Conservation (phyloP, 2,888 invertebrate species). For the Xylota segnis region DNA sequence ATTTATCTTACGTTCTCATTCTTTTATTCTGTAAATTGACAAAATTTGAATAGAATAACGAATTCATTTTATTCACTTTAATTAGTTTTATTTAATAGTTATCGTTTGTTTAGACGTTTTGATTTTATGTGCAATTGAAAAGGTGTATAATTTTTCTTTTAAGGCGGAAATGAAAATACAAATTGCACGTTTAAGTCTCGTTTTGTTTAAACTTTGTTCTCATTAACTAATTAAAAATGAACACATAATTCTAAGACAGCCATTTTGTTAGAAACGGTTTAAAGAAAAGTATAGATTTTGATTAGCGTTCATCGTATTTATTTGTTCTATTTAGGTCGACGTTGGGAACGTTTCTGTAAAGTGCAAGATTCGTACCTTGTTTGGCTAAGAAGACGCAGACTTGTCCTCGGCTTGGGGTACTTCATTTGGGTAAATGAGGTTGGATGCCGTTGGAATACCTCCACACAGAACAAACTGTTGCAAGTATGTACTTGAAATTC, state of each 20-base stretch:
- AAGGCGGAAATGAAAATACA: constrained; percentile 30
- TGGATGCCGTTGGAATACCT: too few species aligned
- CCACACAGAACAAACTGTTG: too few species aligned
- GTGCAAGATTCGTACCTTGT: too few species aligned
- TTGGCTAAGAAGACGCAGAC: too few species aligned
- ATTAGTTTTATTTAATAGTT: constrained; percentile 12
- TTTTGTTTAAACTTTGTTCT: constrained; percentile 35
- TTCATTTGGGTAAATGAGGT: too few species aligned
- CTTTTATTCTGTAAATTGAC: constrained; percentile 33
- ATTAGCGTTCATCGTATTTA: constrained; percentile 19
- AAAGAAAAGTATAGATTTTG: constrained; percentile 26
- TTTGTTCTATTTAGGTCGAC: neutral
- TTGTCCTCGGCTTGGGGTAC: too few species aligned
- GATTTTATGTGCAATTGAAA: constrained; percentile 34
- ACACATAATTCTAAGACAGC: constrained; percentile 60
- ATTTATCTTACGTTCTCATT: constrained; percentile 4
- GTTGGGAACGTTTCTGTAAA: constrained; percentile 2
- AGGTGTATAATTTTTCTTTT: neutral
- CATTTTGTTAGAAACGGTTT: constrained; percentile 37
- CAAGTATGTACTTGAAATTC: too few species aligned
- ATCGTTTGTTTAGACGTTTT: neutral
- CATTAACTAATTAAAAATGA: constrained; percentile 47
- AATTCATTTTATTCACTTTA: constrained; percentile 4
- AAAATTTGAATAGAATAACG: constrained; percentile 10
- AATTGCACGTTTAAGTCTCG: constrained; percentile 59